These are phyloP conservation scores for Gymnopithys bicolor DNA, from an alignment of 2,797 vertebrate genomes.

Conservation along the genomic window DNA sequence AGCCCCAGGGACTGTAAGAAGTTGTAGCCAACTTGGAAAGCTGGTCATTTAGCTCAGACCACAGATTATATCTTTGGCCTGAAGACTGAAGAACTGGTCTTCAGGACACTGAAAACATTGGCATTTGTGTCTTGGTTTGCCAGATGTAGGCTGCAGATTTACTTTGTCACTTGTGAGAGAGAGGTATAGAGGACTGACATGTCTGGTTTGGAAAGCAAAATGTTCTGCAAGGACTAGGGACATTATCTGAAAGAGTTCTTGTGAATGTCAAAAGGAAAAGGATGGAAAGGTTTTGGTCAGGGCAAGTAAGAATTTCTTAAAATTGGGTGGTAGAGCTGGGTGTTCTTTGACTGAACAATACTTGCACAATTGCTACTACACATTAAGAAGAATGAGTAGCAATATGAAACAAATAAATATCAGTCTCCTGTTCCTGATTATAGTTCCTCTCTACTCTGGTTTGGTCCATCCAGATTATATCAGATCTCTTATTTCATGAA, in stretches of 20 bases:
- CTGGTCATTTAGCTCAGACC: neutral
- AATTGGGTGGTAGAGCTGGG: neutral
- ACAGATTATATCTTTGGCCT: neutral
- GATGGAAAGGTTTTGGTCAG: neutral
- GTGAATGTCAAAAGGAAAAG: neutral
- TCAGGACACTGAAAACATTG: neutral
- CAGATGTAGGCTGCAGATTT: neutral
- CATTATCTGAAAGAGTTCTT: neutral
- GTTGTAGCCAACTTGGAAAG: neutral
- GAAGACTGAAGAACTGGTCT: neutral
- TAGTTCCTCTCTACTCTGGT: neutral
- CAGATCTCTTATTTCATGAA: neutral
- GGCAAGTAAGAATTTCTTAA: neutral
- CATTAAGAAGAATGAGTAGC: neutral
- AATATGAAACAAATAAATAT: neutral
- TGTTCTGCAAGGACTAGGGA: neutral
- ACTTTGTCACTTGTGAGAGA: neutral
- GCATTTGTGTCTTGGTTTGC: neutral
- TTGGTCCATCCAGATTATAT: neutral
- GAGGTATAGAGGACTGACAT: neutral
- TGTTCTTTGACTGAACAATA: neutral
- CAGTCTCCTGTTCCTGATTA: neutral
- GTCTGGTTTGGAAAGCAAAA: neutral
- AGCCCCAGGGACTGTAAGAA: neutral
- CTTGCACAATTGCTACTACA: neutral